Conservation (phyloP, 2,888 invertebrate species). For the Axea sp. region DNA sequence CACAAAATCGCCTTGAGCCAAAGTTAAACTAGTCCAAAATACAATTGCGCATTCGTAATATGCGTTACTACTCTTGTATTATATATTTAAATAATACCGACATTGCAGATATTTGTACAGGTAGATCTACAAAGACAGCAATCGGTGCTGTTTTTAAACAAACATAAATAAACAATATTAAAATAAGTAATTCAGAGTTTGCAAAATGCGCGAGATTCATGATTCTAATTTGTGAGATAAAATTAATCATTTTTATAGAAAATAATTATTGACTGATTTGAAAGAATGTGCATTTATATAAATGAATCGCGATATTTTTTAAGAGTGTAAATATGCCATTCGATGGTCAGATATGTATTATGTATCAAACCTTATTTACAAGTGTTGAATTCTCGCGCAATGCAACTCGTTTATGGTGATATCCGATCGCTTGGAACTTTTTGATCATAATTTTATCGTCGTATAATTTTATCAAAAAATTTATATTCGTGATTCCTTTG, state of each 20-base stretch:
- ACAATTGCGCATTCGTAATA: conserved; percentile 65
- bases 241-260: no score
- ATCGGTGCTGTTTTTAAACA: conserved; percentile 8
- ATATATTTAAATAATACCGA: conserved; percentile 33
- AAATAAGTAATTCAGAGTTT: conserved; percentile 4
- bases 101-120: conserved; percentile 50
- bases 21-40: conserved; percentile 65
- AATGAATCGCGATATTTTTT: conserved; percentile 9
- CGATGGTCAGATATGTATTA: no score
- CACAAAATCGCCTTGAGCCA: conserved; percentile 61
- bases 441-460: conserved; percentile 29
- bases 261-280: no score
- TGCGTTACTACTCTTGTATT: conserved; percentile 64
- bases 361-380: not conserved
- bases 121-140: conserved; percentile 12
- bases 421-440: conserved; percentile 30
- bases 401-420: conserved; percentile 33
- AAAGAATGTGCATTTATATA: not conserved
- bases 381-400: conserved; percentile 16
- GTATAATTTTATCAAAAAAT: conserved; percentile 21
- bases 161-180: not conserved
- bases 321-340: conserved; percentile 38
- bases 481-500: not conserved
- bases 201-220: conserved; percentile 13
- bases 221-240: conserved; percentile 9